Base-by-base conservation (phyloP, 2,113 vertebrate genomes). In the Pimephales promelas region DNA sequence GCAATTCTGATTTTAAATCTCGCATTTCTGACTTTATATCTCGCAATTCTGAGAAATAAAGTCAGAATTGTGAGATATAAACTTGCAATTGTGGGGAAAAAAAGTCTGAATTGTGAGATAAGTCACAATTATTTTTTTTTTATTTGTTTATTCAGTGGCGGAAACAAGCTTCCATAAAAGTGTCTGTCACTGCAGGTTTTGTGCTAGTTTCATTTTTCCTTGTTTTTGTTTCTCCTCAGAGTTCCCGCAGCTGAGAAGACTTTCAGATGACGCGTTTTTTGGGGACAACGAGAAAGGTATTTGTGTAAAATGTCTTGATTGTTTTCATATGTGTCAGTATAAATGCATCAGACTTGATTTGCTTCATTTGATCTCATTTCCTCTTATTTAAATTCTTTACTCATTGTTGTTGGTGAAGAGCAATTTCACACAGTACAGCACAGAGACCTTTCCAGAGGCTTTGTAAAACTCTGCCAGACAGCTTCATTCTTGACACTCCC, bases 281-380 rank as follows among this genome's bases (percentile, higher is more conserved):
- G 83, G 77, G 66, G 78, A 83, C 59, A 28, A 13, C 49, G 36
- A 56, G 62, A 71, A 64, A 82, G 83, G 87, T 87, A 74, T 14
- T 86, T 74, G 54, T 85, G 26, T 82, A 79, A 87, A 85, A 84
- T 84, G 77, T 56, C 34, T 54, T 83, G 26, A 83, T 86, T 86
- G 61, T 76, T 86, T 88, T 79, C 66, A 86, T 52, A 77, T 83
- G 85, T 84, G 0, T 68, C 31, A 10, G 9, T 36, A 2, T 83
- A 82, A 86, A 49, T 77, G 77, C 73, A 36, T n/a, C 64, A 31
- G 59, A 40, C 36, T 78, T 75, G 61, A 64, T 68, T 79, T 68
- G 74, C 62, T 87, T 84, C 22, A 28, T 57, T 28, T 34, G 18
- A 79, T 57, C 83, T 20, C 3, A 52, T 11, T 10, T 24, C 64